Conservation (phyloP, 2,888 invertebrate species). For the Leistus spinibarbis region DNA sequence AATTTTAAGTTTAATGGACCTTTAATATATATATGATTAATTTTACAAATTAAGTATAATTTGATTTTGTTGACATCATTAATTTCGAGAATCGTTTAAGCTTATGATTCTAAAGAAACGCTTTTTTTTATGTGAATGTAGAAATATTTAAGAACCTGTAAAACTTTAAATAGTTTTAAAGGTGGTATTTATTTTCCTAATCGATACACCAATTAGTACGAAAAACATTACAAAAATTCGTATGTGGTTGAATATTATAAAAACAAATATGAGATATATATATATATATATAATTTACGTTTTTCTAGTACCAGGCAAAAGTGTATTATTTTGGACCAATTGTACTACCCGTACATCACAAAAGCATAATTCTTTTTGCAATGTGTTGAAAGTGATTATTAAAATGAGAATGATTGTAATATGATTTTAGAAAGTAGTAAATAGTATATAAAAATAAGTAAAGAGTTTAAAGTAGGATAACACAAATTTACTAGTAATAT, state of each 20-base stretch:
- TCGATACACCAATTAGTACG: neutral
- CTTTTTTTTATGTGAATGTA: neutral
- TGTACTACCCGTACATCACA: neutral
- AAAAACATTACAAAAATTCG: neutral
- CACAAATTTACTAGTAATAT: neutral
- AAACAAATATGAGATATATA: neutral
- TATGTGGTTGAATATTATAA: neutral
- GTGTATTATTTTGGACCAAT: neutral
- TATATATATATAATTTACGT: too few relatives aligned
- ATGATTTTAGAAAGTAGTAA: too few relatives aligned
- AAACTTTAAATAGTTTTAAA: neutral
- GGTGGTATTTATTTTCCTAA: neutral
- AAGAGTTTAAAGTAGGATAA: neutral
- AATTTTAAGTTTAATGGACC: neutral
- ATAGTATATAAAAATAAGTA: neutral
- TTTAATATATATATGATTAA: neutral
- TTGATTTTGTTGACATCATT: too few relatives aligned
- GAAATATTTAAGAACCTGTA: neutral
- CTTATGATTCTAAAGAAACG: too few relatives aligned
- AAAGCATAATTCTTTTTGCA: neutral
- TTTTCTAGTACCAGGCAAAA: neutral
- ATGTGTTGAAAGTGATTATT: neutral
- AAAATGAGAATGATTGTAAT: neutral
- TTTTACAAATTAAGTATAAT: neutral
- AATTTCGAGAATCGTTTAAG: neutral